Conservation (phyloP, 2,113 vertebrate species). For the Romanogobio albipinnatus region DNA sequence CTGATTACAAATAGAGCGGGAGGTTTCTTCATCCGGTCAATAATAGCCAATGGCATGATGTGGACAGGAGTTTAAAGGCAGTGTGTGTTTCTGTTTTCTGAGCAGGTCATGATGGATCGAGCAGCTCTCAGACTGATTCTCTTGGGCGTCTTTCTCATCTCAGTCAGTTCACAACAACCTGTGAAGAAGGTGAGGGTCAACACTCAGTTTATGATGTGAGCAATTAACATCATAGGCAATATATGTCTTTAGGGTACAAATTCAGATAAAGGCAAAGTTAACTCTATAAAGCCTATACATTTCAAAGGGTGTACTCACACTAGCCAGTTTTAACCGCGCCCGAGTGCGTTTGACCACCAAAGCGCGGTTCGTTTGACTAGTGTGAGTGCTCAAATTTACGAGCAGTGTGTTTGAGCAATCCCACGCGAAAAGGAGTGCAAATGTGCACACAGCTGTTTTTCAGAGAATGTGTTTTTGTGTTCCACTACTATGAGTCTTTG, state of each 20-base stretch:
- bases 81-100: slow-evolving; percentile 17
- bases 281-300: too few species aligned
- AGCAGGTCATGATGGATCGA: slow-evolving; percentile 54
- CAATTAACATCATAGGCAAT: neutral
- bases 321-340: too few species aligned
- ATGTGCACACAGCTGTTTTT: neutral
- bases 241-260: neutral
- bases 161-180: neutral
- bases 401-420: slow-evolving; percentile 9
- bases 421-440: neutral
- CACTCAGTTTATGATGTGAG: neutral
- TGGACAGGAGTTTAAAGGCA: slow-evolving; percentile 18
- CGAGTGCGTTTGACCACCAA: too few species aligned
- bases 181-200: slow-evolving; percentile 21
- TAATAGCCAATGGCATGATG: neutral
- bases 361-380: too few species aligned
- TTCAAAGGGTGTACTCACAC: too few species aligned
- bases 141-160: slow-evolving; percentile 11
- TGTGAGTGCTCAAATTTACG: too few species aligned
- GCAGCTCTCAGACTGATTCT: neutral
- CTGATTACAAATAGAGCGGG: neutral
- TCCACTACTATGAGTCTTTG: neutral
- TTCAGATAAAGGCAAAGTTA: neutral
- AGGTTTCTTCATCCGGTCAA: neutral
- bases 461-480: neutral